phyloP scores from a whole-genome alignment of 2,113 vertebrate genomes.

The Pseudorhombus dupliciocellatus region DNA sequence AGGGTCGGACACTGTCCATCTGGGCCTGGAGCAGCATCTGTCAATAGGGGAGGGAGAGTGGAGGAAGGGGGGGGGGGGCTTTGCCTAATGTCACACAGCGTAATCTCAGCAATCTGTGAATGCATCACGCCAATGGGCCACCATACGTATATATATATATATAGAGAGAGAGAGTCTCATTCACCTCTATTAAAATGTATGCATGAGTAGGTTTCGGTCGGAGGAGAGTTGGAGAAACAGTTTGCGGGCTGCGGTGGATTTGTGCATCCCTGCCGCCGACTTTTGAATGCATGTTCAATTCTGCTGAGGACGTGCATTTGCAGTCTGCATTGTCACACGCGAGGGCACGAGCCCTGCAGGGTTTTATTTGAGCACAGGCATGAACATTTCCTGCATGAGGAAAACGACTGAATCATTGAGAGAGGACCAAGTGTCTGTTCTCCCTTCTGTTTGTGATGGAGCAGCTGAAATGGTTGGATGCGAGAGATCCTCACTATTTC shows the following conservation, averaged over 20 bases:
- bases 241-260: constrained; percentile 38
- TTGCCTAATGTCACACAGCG: constrained; percentile 51
- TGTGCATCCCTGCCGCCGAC: constrained; percentile 47
- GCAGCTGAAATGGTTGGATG: not conserved
- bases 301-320: constrained; percentile 60
- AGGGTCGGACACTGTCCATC: constrained; percentile 64
- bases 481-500: not conserved
- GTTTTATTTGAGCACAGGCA: constrained; percentile 33
- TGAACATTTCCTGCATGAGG: constrained; percentile 37
- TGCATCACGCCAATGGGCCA: constrained; percentile 70
- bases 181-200: constrained; percentile 29
- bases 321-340: constrained; percentile 46
- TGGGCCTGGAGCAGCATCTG: constrained; percentile 73
- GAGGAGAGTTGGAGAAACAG: constrained; percentile 34
- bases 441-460: not conserved
- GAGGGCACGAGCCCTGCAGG: constrained; percentile 36
- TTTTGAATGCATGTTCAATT: constrained; percentile 60
- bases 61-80: constrained; percentile 41
- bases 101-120: constrained; percentile 55
- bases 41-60: constrained; percentile 41
- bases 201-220: constrained; percentile 16
- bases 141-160: too few species aligned
- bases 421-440: constrained; percentile 6
- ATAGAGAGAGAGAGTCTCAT: too few species aligned
- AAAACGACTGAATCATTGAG: constrained; percentile 21